phyloP scores from a whole-genome alignment of 2,113 vertebrate genomes.

The Melanotaenia duboulayi region DNA sequence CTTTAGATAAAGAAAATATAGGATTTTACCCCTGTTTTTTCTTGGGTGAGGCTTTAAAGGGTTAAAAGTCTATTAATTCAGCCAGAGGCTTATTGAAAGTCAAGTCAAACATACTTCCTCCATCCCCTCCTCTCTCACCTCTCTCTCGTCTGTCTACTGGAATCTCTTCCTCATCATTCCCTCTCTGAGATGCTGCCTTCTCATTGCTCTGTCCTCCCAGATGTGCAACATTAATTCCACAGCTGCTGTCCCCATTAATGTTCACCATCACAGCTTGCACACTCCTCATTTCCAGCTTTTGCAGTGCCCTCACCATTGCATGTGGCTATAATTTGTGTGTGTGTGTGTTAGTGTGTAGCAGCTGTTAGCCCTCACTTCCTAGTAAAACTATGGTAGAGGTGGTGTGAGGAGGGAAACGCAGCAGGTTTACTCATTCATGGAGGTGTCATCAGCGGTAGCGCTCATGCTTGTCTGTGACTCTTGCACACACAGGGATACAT shows the following conservation, averaged over 20 bases:
- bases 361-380: conserved; percentile 60
- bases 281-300: conserved; percentile 65
- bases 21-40: too few species aligned
- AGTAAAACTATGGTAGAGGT: conserved; percentile 57
- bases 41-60: too few species aligned
- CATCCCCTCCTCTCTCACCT: neutral
- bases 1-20: too few species aligned
- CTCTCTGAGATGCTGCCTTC: conserved; percentile 43
- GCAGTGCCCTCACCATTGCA: conserved; percentile 16
- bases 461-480: conserved; percentile 61
- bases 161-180: conserved; percentile 49
- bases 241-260: conserved; percentile 79
- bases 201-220: conserved; percentile 70
- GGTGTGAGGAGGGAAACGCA: conserved; percentile 57
- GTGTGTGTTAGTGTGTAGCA: conserved; percentile 41
- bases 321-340: conserved; percentile 18
- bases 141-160: conserved; percentile 38
- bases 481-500: conserved; percentile 6
- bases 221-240: conserved; percentile 81
- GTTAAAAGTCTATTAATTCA: conserved; percentile 19
- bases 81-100: conserved; percentile 65
- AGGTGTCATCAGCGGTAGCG: conserved; percentile 63
- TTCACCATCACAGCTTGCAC: conserved; percentile 76
- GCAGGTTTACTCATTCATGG: conserved; percentile 66
- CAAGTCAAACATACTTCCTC: conserved; percentile 55